Conservation (phyloP, 2,113 vertebrate genomes). For the Alosa alosa region DNA sequence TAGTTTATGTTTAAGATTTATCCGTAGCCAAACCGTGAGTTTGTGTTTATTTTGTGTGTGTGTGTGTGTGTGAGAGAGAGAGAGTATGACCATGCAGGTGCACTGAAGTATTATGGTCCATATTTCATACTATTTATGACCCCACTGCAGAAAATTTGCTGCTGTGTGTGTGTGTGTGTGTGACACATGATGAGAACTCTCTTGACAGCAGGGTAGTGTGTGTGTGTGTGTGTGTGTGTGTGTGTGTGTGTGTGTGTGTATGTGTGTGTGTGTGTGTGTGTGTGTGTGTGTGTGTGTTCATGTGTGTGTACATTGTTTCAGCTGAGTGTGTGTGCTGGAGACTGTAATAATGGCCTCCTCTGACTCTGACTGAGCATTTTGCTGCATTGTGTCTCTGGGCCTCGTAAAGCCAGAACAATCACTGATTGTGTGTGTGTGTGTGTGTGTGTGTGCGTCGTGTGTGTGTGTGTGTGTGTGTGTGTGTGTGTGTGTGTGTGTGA, state of each 20-base stretch:
- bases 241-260: constrained; percentile 29
- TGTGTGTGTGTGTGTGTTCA: too few relatives aligned
- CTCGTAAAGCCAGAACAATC: constrained; percentile 66
- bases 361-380: constrained; percentile 66
- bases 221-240: constrained; percentile 42
- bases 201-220: background rate
- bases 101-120: too few relatives aligned
- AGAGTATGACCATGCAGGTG: too few relatives aligned
- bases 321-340: constrained; percentile 21
- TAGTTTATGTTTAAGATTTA: too few relatives aligned
- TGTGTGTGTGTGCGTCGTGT: constrained; percentile 37
- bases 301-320: background rate
- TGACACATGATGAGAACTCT: background rate
- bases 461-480: constrained; percentile 35
- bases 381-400: constrained; percentile 47
- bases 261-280: too few relatives aligned
- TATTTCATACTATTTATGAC: too few relatives aligned
- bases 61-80: background rate
- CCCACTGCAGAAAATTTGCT: background rate
- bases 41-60: background rate
- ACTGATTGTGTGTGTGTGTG: constrained; percentile 57
- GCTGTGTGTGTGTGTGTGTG: constrained; percentile 1
- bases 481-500: constrained; percentile 28
- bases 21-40: background rate
- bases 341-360: constrained; percentile 47